A percentile compares a stretch with the other conserved stretches of the same genome.
Conservation (phyloP, 2,797 vertebrate species). For the Platalea minor region DNA sequence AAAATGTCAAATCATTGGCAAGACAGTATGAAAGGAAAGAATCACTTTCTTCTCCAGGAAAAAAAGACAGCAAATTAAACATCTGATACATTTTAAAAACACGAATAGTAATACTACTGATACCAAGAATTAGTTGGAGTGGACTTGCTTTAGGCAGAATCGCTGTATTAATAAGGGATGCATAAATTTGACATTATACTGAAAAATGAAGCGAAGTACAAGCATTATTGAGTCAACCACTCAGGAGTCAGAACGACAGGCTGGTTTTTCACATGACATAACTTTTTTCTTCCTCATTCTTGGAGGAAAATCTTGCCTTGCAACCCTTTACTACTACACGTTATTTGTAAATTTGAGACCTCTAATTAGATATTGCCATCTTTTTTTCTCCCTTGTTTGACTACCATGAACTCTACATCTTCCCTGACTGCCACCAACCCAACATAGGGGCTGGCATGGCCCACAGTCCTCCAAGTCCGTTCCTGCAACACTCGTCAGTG, state of each 20-base stretch:
- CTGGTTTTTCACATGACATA: not conserved
- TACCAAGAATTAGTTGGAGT: not conserved
- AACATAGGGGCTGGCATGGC: fast-evolving
- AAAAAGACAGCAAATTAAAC: not conserved
- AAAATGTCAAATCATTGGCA: not conserved
- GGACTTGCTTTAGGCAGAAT: not conserved
- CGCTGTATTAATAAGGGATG: not conserved
- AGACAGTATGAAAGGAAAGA: not conserved
- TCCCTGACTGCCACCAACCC: not conserved
- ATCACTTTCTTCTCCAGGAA: not conserved
- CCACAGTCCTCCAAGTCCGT: not conserved
- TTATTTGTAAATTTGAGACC: not conserved
- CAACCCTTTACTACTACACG: not conserved
- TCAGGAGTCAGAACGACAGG: not conserved
- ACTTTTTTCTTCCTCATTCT: not conserved
- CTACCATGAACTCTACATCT: not conserved
- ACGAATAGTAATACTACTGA: not conserved
- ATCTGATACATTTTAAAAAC: not conserved
- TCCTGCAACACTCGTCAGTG: not conserved
- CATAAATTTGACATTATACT: not conserved
- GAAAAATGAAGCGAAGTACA: not conserved
- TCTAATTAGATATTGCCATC: not conserved
- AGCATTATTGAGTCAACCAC: not conserved
- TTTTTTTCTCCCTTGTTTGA: not conserved
- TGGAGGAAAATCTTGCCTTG: not conserved